These are phyloP conservation scores for Rhysida immarginata DNA, from an alignment of 1,140 invertebrate genomes.

Conservation along the genomic window DNA sequence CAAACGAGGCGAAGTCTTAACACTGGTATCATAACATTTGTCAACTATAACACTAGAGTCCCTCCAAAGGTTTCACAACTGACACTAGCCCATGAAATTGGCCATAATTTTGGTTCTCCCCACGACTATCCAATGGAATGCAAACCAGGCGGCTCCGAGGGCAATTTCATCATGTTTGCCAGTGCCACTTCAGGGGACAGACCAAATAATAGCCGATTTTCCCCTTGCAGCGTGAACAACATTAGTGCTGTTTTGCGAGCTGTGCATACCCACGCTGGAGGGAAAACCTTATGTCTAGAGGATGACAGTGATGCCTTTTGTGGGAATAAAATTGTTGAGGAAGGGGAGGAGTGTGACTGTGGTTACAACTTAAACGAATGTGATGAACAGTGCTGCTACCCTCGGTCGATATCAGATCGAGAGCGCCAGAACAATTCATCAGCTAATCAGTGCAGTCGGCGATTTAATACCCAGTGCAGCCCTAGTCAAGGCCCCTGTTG, in stretches of 20 bases:
- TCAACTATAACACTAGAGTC: conserved; percentile 95
- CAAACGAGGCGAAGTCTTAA: conserved; percentile 88
- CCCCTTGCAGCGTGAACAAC: conserved; percentile 80
- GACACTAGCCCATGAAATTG: conserved; percentile 96
- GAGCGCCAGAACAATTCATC: conserved; percentile 50
- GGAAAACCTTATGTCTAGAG: conserved; percentile 90
- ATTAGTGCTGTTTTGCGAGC: conserved; percentile 88
- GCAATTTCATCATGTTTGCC: conserved; percentile 97
- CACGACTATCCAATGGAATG: conserved; percentile 91
- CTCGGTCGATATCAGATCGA: conserved; percentile 52
- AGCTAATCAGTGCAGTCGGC: conserved; percentile 61
- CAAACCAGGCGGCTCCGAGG: conserved; percentile 61
- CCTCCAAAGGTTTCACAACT: conserved; percentile 93
- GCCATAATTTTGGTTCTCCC: conserved; percentile 97
- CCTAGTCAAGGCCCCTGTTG: conserved; percentile 96
- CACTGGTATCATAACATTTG: conserved; percentile 97
- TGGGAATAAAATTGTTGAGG: conserved; percentile 97
- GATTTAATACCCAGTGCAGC: conserved; percentile 58
- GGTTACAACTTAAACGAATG: conserved; percentile 91
- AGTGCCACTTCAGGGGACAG: conserved; percentile 86
- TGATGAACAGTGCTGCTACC: conserved; percentile 85
- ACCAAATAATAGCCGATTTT: conserved; percentile 90
- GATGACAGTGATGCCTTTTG: conserved; percentile 89
- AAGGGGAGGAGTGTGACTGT: conserved; percentile 96
- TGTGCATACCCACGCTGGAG: conserved; percentile 57